Evolutionary conservation across 2,113 vertebrate species (phyloP).

Genomic region (Corythaeola cristata): DNA sequence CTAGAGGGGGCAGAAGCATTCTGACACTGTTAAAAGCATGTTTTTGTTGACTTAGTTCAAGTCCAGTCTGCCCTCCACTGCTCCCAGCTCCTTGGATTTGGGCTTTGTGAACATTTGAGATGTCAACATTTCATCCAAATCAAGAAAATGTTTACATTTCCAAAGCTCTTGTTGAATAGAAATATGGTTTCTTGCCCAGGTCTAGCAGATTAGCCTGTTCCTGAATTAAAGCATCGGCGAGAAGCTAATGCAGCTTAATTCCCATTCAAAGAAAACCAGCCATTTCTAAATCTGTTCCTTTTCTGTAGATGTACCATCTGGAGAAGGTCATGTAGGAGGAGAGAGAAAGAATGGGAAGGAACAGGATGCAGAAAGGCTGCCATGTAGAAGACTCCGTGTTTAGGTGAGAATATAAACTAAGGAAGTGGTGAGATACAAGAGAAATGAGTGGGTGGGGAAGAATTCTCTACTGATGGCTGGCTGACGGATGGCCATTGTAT

Average conservation of each 20-base stretch:
- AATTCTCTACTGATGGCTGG: background rate
- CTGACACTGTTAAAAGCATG: background rate
- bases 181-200: slow-evolving; percentile 6
- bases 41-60: background rate
- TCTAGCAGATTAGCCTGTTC: slow-evolving; percentile 5
- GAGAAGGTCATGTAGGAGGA: background rate
- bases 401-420: background rate
- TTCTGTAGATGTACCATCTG: background rate
- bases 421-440: background rate
- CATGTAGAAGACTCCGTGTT: background rate
- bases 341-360: background rate
- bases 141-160: slow-evolving; percentile 25
- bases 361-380: background rate
- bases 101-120: background rate
- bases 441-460: background rate
- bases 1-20: background rate
- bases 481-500: background rate
- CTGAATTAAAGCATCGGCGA: background rate
- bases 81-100: background rate
- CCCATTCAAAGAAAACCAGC: background rate
- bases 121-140: background rate
- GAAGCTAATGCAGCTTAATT: slow-evolving; percentile 19
- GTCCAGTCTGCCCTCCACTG: background rate
- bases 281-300: background rate
- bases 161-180: background rate